phyloP scores from a whole-genome alignment of 2,797 vertebrate genomes.

The Trachurus trachurus region DNA sequence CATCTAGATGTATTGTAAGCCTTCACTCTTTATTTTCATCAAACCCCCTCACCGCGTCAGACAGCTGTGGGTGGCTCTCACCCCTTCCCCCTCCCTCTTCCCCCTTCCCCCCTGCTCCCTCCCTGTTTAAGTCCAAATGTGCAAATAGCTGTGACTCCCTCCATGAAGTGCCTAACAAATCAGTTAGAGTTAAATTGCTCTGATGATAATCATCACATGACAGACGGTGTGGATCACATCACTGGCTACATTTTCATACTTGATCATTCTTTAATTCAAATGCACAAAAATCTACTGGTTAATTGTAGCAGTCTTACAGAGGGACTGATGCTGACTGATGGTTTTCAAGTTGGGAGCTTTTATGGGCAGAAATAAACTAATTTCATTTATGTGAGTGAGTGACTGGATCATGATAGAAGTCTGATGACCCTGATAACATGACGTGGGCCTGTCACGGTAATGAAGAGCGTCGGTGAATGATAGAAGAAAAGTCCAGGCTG shows the following conservation, averaged over 20 bases:
- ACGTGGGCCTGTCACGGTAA: slow-evolving; percentile 4
- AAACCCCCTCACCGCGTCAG: not conserved
- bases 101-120: slow-evolving; percentile 2
- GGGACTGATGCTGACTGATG: not conserved
- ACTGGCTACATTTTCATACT: slow-evolving; percentile 34
- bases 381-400: slow-evolving; percentile 6
- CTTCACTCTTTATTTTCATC: not conserved
- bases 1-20: not conserved
- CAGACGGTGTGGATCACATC: slow-evolving; percentile 44
- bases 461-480: not conserved
- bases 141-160: slow-evolving; percentile 3
- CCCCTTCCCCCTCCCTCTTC: no score
- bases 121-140: slow-evolving; percentile 30
- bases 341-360: slow-evolving; percentile 1
- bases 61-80: not conserved
- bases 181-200: slow-evolving; percentile 38
- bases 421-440: slow-evolving; percentile 1
- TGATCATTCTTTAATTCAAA: slow-evolving; percentile 16
- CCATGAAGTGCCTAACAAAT: slow-evolving; percentile 35
- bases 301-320: slow-evolving; percentile 13
- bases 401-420: not conserved
- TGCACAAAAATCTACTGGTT: slow-evolving; percentile 21
- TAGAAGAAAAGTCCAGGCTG: not conserved
- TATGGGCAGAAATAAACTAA: slow-evolving; percentile 16
- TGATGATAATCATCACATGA: slow-evolving; percentile 66